These are phyloP conservation scores for Lagria hirta DNA, from an alignment of 2,888 invertebrate species.

Conservation along the genomic window DNA sequence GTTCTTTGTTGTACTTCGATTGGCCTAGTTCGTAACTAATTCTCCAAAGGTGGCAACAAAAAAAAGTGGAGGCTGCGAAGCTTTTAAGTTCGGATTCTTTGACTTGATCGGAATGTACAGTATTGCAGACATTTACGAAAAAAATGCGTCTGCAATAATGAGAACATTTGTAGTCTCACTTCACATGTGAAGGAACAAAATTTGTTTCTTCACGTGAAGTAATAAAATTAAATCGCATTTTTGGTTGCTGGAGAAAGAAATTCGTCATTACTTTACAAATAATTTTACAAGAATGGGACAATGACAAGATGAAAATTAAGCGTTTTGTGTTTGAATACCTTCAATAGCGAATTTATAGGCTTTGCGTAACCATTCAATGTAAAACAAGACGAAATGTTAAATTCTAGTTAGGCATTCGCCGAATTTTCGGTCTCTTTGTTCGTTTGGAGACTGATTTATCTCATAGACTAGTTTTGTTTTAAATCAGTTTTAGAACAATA, in stretches of 20 bases:
- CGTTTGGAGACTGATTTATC: conserved; percentile 25
- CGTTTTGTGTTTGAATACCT: conserved; percentile 21
- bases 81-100: too few species aligned
- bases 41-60: too few species aligned
- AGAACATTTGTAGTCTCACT: conserved; percentile 49
- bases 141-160: conserved; percentile 47
- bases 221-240: conserved; percentile 22
- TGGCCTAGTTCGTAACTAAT: too few species aligned
- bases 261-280: too few species aligned
- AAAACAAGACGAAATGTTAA: conserved; percentile 51
- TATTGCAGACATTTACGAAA: conserved; percentile 25
- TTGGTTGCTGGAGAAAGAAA: conserved; percentile 17
- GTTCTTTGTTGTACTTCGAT: neutral
- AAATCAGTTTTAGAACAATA: too few species aligned
- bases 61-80: too few species aligned
- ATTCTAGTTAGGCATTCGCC: conserved; percentile 41
- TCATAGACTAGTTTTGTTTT: conserved; percentile 19
- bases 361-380: conserved; percentile 48
- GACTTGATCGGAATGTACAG: conserved; percentile 16
- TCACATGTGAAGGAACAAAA: conserved; percentile 42
- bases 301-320: conserved; percentile 22
- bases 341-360: conserved; percentile 44
- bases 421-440: conserved; percentile 40
- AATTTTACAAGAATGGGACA: conserved; percentile 3
- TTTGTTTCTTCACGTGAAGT: conserved; percentile 13